Base-by-base conservation (phyloP, 2,888 invertebrate genomes). In the Baronia brevicornis region DNA sequence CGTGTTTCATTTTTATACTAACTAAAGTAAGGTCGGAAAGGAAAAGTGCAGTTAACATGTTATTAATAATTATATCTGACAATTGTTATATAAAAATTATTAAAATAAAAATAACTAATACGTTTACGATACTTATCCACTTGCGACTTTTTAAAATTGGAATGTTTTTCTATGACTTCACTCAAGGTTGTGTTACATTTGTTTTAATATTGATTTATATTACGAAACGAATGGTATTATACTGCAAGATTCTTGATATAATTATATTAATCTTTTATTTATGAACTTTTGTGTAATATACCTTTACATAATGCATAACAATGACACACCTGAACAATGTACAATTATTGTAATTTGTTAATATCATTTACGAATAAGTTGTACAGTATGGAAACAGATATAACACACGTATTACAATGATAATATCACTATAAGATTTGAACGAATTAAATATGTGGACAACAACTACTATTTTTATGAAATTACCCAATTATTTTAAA, bases 291-390 rank as follows among this genome's bases (percentile, higher is more conserved):
- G 19, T 13, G 13, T 34, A 30, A 15, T 35, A 26, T 33, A 14
- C 18, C 23, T 49, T 50, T 44, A 54, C 50, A 49, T 54, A 49
- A 58, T 60, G n/a, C 61, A 65, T 66, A 60, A 60, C 54, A 52
- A 52, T n/a, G n/a, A n/a, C n/a, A 67, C 69, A 73, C 75, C 75
- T 77, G 74, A 74, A 59, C 43, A 40, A 60, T 63, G 73, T 75
- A 75, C 74, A 75, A 74, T 51, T 60, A 58, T 57, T 60, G 51
- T 56, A 60, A 57, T 46, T 52, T 58, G 55, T 55, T 54, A 42
- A 35, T 38, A 32, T 48, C 49, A 39, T 47, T 42, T 46, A 50
- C 48, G 41, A 42, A 41, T 43, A 39, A 39, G 36, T 29, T 26
- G 32, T 21, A 28, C 34, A 34, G 27, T 38, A 29, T 22, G 37